phyloP scores from a whole-genome alignment of 2,113 vertebrate species.

The Pontoporia blainvillei region DNA sequence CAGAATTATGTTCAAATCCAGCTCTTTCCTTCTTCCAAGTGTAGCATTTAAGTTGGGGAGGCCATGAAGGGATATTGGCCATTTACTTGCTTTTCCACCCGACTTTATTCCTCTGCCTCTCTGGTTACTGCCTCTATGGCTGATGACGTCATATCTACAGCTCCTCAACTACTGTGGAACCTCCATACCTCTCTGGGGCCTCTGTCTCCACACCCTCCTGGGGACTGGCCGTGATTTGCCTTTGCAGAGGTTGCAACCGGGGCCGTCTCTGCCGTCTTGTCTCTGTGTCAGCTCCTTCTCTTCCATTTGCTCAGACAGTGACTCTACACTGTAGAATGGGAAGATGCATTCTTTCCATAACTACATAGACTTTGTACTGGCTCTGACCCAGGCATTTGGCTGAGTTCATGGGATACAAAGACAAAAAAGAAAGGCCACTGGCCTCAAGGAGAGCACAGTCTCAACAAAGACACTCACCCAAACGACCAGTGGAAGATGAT shows the following conservation, averaged over 20 bases:
- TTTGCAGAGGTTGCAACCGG: not conserved
- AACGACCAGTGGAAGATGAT: not conserved
- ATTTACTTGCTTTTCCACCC: not conserved
- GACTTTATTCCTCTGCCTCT: not conserved
- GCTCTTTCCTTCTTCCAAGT: not conserved
- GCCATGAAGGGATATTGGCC: not conserved
- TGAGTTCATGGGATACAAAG: not conserved
- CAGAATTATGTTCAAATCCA: not conserved
- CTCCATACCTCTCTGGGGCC: not conserved
- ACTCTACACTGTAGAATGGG: rapidly evolving
- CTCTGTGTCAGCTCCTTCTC: not conserved
- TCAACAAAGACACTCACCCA: not conserved
- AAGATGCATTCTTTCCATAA: rapidly evolving
- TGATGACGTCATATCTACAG: not conserved
- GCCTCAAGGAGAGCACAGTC: not conserved
- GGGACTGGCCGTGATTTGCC: not conserved
- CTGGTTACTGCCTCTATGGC: rapidly evolving
- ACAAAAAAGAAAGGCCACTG: not conserved
- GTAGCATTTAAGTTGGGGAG: not conserved
- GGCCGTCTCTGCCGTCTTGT: not conserved
- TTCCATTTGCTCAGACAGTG: not conserved
- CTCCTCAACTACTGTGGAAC: rapidly evolving
- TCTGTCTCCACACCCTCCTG: not conserved
- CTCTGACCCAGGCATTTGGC: not conserved
- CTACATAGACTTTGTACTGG: not conserved